A percentile compares a stretch with the other conserved stretches of the same genome.
Evolutionary conservation across 2,797 vertebrate genomes (phyloP).

Genomic region (Thalassophryne amazonica): DNA sequence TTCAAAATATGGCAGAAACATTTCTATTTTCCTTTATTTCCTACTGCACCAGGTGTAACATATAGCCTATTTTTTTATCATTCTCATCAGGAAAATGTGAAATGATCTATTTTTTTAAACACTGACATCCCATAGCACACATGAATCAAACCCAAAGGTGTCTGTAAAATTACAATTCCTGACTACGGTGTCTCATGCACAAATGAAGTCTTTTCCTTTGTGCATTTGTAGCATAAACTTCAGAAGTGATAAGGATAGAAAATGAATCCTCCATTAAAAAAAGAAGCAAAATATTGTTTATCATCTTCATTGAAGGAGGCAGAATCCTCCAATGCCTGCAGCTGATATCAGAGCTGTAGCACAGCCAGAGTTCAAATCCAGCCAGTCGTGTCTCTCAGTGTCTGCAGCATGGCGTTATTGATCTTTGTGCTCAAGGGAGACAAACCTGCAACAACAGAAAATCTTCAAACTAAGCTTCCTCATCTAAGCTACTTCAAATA

Average conservation of each 20-base stretch:
- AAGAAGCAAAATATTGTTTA: constrained; percentile 38
- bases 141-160: constrained; percentile 53
- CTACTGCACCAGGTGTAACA: neutral
- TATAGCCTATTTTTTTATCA: constrained; percentile 25
- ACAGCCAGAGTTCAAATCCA: constrained; percentile 29
- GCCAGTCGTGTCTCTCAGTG: constrained; percentile 29
- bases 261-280: constrained; percentile 28
- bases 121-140: no score
- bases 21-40: neutral
- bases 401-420: constrained; percentile 58
- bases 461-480: constrained; percentile 42
- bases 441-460: constrained; percentile 55
- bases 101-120: no score
- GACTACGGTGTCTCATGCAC: neutral
- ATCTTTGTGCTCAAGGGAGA: constrained; percentile 52
- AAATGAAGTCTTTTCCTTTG: constrained; percentile 11
- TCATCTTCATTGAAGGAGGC: constrained; percentile 10
- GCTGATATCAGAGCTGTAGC: constrained; percentile 26
- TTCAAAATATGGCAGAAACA: neutral
- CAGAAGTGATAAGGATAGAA: constrained; percentile 13
- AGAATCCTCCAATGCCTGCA: constrained; percentile 19
- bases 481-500: constrained; percentile 66
- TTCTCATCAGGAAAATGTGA: constrained; percentile 35
- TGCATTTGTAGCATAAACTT: constrained; percentile 35
- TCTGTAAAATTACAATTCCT: constrained; percentile 38